Evolutionary conservation across 1,140 invertebrate genomes (phyloP), one percentile per base, ranked within the genome.

Genomic region (Xylocopa sonorina): DNA sequence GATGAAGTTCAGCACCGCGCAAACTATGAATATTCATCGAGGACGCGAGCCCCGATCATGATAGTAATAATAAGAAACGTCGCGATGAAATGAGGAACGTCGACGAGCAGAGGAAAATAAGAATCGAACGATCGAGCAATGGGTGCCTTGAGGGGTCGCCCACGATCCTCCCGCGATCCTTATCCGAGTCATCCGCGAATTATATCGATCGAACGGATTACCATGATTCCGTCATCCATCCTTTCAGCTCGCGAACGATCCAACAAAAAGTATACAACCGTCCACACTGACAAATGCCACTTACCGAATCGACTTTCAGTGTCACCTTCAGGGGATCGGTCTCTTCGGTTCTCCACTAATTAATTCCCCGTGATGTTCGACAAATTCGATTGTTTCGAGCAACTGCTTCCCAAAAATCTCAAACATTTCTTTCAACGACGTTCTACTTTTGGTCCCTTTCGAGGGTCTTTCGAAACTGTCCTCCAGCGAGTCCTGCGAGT

Each of bases 1-100:
- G 51, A 71, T 63, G 66, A 66, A n/a, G 51, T 83, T 83, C 78
- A 74, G 63, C n/a, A n/a, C 55, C 18, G 50, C 46, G 63, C 24
- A 50, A 48, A 18, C 51, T 71, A 60, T 84, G 83, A 84, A 84
- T 84, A 84, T 84, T 84, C 77, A 84, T 71, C 83, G 83, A 84
- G 83, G 83, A 84, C 83, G 68, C 69, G 41, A 14, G 81, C 58
- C 51, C 57, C 53, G 50, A 69, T 80, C 71, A 78, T 82, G 81
- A 62, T 51, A 41, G 50, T 66, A 82, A 46, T 51, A 68, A 57
- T 68, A 66, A n/a, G n/a, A n/a, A n/a, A 46, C 48, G 41, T 57
- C 9, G 43, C 38, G 29, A n/a, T 41, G 51, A 27, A 57, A 76
- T 24, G 43, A 34, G 12, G 18, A n/a, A 29, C 0, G 53, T n/a